These are phyloP conservation scores for Drosophila greeni DNA, from an alignment of 2,888 invertebrate genomes.

Conservation along the genomic window DNA sequence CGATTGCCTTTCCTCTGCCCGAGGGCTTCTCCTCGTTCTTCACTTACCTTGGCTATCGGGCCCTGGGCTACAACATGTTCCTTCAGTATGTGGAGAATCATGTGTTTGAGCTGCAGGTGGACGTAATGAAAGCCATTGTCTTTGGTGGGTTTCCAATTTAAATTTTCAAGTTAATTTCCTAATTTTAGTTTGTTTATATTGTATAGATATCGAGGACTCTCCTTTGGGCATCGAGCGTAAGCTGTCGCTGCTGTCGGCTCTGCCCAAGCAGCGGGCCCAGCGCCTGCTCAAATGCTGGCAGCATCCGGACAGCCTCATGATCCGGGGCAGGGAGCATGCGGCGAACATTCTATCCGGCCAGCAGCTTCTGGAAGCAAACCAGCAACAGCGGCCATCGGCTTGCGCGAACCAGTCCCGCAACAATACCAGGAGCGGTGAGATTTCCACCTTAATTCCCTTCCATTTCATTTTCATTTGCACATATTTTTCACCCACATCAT, in stretches of 20 bases:
- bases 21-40: conserved; percentile 94
- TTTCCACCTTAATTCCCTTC: neutral
- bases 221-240: conserved; percentile 84
- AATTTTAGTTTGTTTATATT: conserved; percentile 6
- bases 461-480: conserved; percentile 19
- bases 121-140: conserved; percentile 91
- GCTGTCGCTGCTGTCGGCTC: conserved; percentile 85
- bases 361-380: conserved; percentile 80
- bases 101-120: conserved; percentile 91
- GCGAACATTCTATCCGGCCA: conserved; percentile 88
- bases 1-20: conserved; percentile 89
- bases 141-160: conserved; percentile 81
- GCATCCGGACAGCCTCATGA: conserved; percentile 86
- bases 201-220: conserved; percentile 79
- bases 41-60: conserved; percentile 90
- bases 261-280: conserved; percentile 88
- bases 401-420: conserved; percentile 58
- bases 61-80: conserved; percentile 87
- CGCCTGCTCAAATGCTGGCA: conserved; percentile 88
- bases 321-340: conserved; percentile 90
- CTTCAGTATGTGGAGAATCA: conserved; percentile 90
- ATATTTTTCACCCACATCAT: conserved; percentile 15
- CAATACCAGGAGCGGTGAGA: conserved; percentile 62
- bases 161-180: neutral
- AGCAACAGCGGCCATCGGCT: conserved; percentile 62